Base-by-base conservation (phyloP, 1,140 invertebrate genomes). In the Habropoda laboriosa region DNA sequence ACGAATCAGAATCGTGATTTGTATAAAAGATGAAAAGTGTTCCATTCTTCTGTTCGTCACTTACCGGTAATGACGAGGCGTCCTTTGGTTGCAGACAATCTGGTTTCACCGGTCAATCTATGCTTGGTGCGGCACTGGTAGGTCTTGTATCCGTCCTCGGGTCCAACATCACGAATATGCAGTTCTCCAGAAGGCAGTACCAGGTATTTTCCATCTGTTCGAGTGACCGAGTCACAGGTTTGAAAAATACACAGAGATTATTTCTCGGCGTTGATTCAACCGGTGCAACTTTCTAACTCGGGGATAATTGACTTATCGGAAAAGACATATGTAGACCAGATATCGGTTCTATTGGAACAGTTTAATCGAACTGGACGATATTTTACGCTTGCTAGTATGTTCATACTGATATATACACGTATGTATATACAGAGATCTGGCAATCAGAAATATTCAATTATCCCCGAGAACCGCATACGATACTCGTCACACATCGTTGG, bases 71-170 rank as follows among this genome's bases (percentile, higher is more conserved):
- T 98, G 92, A 98, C 97, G 75, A 99, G 94, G 89, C 97, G 95
- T 93, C 98, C 98, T 91, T 98, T 98, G 49, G 97, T 98, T 55
- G 97, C 97, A 89, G 98, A 99, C 77, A 98, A 94, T 91, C 97
- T 95, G 80, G 97, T 98, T 94, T 99, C 98, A 87, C 97, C 97
- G 87, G 98, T 98, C 47, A 99, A 94, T 86, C 97, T 95, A 92
- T 99, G 98, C 90, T 97, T 97, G 55, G 98, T 99, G 86, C 97
- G 95, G 92, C 98, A 99, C 91, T 98, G 97, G 90, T 98, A 98
- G 78, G 96, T 97, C 93, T 98, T 98, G 92, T 97, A 98, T 77
- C 97, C 97, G 93, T 98, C 98, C 92, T 98, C 97, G 80, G 97
- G 97, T 91, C 96, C 97, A 68, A 98, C 98, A 93, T 98, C 97